These are phyloP conservation scores for Ramazzottius varieornatus DNA, from an alignment of 2,888 invertebrate species.

Conservation along the genomic window DNA sequence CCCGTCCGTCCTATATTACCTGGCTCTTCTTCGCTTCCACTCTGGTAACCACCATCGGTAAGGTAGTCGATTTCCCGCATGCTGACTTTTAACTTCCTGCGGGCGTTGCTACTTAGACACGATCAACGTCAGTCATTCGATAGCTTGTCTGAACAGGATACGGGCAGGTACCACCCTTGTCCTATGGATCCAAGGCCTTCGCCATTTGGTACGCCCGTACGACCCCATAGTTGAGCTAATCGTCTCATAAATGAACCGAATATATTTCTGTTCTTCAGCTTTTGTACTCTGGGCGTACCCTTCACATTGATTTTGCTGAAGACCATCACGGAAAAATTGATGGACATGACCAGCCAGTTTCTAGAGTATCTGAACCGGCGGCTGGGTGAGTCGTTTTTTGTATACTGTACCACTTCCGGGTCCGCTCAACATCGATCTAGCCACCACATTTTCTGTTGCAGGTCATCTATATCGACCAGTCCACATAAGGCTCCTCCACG, in stretches of 20 bases:
- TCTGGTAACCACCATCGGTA: not conserved
- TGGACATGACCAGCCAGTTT: conserved; percentile 43
- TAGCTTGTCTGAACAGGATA: not conserved
- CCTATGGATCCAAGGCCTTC: not conserved
- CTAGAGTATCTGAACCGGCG: conserved; percentile 40
- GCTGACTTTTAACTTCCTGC: no score
- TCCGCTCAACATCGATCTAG: no score
- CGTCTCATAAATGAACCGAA: no score
- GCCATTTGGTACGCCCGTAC: not conserved
- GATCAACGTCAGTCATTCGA: not conserved
- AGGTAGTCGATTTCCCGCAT: no score
- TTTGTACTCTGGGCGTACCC: conserved; percentile 41
- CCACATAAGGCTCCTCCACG: conserved; percentile 10
- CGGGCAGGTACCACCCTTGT: not conserved
- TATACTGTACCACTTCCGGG: conserved; percentile 24
- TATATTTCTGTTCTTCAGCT: no score
- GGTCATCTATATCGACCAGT: conserved; percentile 13
- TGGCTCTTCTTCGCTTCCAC: conserved; percentile 1
- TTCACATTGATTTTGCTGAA: conserved; percentile 54
- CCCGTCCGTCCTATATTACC: not conserved
- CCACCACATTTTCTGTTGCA: not conserved
- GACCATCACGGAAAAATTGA: conserved; percentile 50
- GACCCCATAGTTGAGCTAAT: not conserved
- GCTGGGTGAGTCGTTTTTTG: conserved; percentile 38
- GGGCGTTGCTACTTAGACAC: no score